Base-by-base conservation (phyloP, 2,113 vertebrate genomes). In the Piliocolobus tephrosceles region DNA sequence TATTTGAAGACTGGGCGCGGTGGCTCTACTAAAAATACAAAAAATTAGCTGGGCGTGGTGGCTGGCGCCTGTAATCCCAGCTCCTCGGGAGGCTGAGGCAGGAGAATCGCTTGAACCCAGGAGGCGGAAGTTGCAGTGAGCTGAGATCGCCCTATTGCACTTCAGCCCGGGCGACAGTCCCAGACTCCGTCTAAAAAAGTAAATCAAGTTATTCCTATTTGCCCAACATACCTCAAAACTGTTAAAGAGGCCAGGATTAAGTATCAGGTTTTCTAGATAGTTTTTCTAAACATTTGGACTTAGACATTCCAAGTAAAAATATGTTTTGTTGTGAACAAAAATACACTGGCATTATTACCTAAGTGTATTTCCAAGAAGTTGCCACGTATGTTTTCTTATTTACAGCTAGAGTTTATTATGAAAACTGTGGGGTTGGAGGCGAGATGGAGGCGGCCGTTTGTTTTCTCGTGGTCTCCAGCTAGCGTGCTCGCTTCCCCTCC, bases 361-460 rank as follows among this genome's bases (percentile, higher is more conserved):
- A 81, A 66, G 23, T 84, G 5, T 84, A 43, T 90, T 72, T 95
- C 43, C 50, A 89, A 38, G 40, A 47, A 55, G 18, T 89, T 75
- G 58, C 78, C 23, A 11, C 18, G 43, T 93, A 68, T 0, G 3
- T 88, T 73, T 75, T 91, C 38, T 57, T 79, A 52, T 66, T 78
- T 91, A 35, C 58, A 91, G 87, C 83, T 91, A 5, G 80, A 93
- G 27, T 64, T 72, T 47, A 57, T 86, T 80, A 88, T 52, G 78
- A 93, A 93, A 93, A 84, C 35, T 88, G 14, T 64, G 61, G 27
- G 86, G 83, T 85, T 68, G 81, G 47, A 35, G 80, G 78, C 72
- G 38, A 64, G 75, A 94, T 68, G 92, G 66, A 27, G 97, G 96
- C 14, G 95, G 96, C 85, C 96, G 96, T 97, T 97, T 96, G 95